Evolutionary conservation across 1,140 invertebrate species (phyloP).

Genomic region (Drosophila bifasciata): DNA sequence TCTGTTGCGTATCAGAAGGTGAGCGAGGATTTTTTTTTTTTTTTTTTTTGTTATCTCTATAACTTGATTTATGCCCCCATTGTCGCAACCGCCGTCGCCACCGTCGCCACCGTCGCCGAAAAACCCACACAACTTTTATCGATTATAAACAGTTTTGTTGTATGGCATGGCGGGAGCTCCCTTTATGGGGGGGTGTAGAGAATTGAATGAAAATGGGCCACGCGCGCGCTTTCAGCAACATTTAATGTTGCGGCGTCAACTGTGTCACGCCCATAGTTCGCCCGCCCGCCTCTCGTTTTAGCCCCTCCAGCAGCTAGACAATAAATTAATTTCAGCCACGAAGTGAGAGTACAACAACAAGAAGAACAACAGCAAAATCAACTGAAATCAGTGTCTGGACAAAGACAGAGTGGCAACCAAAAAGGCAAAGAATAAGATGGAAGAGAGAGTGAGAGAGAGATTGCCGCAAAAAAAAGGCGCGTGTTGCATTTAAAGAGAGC

Average conservation of each 20-base stretch:
- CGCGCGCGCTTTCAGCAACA: constrained; percentile 65
- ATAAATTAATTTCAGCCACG: constrained; percentile 71
- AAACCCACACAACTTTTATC: constrained; percentile 42
- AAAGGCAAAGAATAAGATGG: constrained; percentile 2
- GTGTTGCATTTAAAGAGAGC: constrained; percentile 68
- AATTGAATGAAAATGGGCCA: constrained; percentile 52
- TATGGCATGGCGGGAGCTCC: constrained; percentile 13
- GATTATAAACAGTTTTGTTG: constrained; percentile 22
- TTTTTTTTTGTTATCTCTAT: constrained; percentile 55
- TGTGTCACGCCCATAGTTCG: constrained; percentile 52
- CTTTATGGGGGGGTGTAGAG: constrained; percentile 46
- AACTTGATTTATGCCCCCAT: constrained; percentile 69
- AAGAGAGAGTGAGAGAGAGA: constrained; percentile 10
- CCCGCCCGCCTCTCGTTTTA: not conserved
- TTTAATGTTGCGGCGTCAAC: constrained; percentile 67
- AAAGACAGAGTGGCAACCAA: constrained; percentile 39
- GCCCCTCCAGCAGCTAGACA: constrained; percentile 50
- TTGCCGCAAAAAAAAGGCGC: constrained; percentile 42
- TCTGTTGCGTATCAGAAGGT: constrained; percentile 37
- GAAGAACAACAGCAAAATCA: constrained; percentile 39
- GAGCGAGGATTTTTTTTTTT: constrained; percentile 47
- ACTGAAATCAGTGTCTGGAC: constrained; percentile 78
- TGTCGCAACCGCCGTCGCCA: constrained; percentile 14
- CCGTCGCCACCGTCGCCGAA: not conserved
- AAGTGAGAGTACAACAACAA: constrained; percentile 6